Evolutionary conservation across 1,140 invertebrate species (phyloP), one percentile per base, ranked within the genome.

Genomic region (Hesperophylax magnus): DNA sequence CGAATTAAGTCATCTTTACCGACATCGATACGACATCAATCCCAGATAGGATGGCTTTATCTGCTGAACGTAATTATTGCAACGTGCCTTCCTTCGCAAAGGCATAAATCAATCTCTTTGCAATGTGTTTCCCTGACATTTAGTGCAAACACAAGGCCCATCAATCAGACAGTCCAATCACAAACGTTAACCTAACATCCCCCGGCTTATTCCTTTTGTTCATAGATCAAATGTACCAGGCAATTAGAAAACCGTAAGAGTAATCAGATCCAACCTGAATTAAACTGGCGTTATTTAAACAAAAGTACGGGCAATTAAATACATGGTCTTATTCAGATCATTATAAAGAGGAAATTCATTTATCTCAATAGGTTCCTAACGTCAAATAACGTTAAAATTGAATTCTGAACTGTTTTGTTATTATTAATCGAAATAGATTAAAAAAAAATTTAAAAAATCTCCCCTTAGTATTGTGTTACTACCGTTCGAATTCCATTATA

Each of bases 101-200:
- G 79, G 82, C 82, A 84, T 84, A 84, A 84, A 84, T 84, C 82
- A 84, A 84, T 81, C 82, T 84, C 82, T 78, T 81, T 84, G 82
- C 80, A 84, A 77, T 77, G 82, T 81, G 82, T 81, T 84, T 81
- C 80, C 69, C 77, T 84, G 82, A 72, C 82, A 84, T 78, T 80
- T 80, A 81, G 82, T 77, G 63, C 80, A 77, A 81, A 84, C 80
- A 81, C 79, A 81, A 65, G 72, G 53, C 60, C 80, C 79, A 84
- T 84, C 82, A 84, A 84, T 84, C 82, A 84, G 79, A 47, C 82
- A 81, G 82, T 84, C 82, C 82, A 80, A 81, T 84, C 80, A 81
- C 82, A 78, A 84, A 79, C 71, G 80, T 81, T 80, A 80, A 58
- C 39, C 78, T 27, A 47, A 34, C 24, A 47, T 54, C 78, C 78